Evolutionary conservation across 2,113 vertebrate species (phyloP).

Genomic region (Natator depressus): DNA sequence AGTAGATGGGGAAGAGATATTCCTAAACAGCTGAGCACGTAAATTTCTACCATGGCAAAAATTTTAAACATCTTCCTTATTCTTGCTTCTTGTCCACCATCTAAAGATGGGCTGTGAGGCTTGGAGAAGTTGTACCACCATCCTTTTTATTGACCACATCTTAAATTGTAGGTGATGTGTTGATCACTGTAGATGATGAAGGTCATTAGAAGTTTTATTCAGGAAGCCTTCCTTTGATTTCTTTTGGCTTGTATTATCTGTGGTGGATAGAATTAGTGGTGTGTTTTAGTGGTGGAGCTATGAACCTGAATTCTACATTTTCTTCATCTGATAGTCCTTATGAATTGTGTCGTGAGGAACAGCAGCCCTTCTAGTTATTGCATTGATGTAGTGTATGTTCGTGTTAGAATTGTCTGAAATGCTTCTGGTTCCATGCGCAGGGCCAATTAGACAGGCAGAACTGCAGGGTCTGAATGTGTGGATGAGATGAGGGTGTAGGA

Average conservation of each 20-base stretch:
- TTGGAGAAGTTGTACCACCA: not conserved
- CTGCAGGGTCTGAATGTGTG: no score
- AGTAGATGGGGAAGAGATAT: not conserved
- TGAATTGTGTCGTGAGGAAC: not conserved
- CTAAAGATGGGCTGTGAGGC: not conserved
- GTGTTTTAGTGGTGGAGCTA: not conserved
- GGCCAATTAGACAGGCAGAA: no score
- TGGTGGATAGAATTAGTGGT: not conserved
- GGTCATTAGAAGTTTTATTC: not conserved
- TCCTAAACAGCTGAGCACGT: not conserved
- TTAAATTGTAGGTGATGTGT: not conserved
- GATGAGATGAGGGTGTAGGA: no score
- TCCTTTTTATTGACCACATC: fast-evolving
- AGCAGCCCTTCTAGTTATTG: not conserved
- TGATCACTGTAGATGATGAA: not conserved
- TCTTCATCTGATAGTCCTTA: not conserved
- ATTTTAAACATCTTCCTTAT: not conserved
- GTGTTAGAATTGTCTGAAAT: not conserved
- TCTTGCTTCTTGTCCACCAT: not conserved
- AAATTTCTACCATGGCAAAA: not conserved
- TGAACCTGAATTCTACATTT: not conserved
- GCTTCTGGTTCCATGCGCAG: no score
- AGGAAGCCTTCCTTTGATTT: not conserved
- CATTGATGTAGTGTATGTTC: not conserved
- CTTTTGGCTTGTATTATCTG: not conserved